Evolutionary conservation across 2,888 invertebrate genomes (phyloP).

Genomic region (Odontothrips loti): DNA sequence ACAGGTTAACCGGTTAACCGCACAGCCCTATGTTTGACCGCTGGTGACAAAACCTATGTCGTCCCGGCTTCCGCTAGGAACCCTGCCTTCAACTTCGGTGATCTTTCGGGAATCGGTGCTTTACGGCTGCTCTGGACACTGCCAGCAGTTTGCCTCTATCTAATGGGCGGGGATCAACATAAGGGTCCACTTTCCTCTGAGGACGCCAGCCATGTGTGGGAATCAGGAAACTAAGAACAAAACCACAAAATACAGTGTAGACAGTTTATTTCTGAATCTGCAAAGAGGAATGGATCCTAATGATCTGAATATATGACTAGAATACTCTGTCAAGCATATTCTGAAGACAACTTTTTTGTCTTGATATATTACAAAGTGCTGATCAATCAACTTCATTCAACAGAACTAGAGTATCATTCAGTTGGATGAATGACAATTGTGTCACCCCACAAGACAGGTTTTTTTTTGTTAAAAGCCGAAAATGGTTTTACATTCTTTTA

Average conservation of each 20-base stretch:
- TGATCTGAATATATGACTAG: constrained; percentile 4
- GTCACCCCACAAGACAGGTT: not conserved
- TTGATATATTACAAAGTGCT: not conserved
- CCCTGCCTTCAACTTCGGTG: too few species aligned
- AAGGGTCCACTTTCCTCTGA: too few species aligned
- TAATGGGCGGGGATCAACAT: too few species aligned
- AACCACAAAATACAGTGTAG: not conserved
- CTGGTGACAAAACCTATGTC: too few species aligned
- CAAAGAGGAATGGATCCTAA: not conserved
- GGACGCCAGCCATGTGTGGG: too few species aligned
- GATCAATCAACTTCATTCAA: not conserved
- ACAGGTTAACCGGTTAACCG: too few species aligned
- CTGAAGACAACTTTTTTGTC: not conserved
- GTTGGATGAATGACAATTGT: not conserved
- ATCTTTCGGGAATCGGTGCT: too few species aligned
- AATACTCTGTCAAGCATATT: not conserved
- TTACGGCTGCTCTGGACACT: too few species aligned
- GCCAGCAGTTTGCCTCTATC: too few species aligned
- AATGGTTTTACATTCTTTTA: not conserved
- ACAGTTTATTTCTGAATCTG: not conserved
- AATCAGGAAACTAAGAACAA: not conserved
- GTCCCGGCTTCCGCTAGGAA: too few species aligned
- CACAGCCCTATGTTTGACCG: too few species aligned
- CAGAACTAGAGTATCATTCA: not conserved
- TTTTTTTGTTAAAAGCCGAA: not conserved